Evolutionary conservation across 2,797 vertebrate genomes (phyloP), one percentile per base, ranked within the genome.

Genomic region (Huso huso): DNA sequence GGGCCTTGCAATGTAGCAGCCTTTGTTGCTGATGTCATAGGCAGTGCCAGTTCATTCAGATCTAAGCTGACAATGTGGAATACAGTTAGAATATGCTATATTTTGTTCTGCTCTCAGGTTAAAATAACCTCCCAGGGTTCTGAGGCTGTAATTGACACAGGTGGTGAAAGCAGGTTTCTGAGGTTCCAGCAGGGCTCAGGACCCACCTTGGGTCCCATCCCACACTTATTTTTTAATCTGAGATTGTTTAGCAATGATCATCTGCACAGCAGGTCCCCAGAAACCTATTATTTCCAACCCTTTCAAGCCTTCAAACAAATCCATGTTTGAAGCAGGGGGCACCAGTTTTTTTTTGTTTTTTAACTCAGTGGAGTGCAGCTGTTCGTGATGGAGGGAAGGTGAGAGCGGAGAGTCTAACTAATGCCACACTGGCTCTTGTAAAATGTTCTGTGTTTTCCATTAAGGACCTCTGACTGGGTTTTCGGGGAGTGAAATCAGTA

Each of bases 241-340:
- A 52, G 53, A 64, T 64, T 18, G 63, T 51, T 51, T 52, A 4
- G 11, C 49, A 18, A 48, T 52, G 63, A 37, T 48, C 48, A 13
- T 64, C 63, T 51, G 51, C 50, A 18, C 50, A 52, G 63, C 18
- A 52, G 50, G 63, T 64, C 50, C 50, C 63, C 63, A 64, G 63
- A 64, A 64, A 64, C 9, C 15, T 51, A 64, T 64, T 64, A 49
- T 64, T 64, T n/a, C 37, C 50, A 15, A 64, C n/a, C 37, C 50
- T 10, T 51, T 15, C 50, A 7, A 10, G 49, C 12, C 49, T 10
- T 18, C 50, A 64, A 8, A 15, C 8, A 64, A 52, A 64, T 64
- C 63, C 50, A 64, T 64, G 63, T 64, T 18, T 52, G 49, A 15
- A 49, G 10, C 50, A 23, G 63, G 50, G 63, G 23, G 63, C 37